Base-by-base conservation (phyloP, 2,888 invertebrate species). In the Eilema griseolum region DNA sequence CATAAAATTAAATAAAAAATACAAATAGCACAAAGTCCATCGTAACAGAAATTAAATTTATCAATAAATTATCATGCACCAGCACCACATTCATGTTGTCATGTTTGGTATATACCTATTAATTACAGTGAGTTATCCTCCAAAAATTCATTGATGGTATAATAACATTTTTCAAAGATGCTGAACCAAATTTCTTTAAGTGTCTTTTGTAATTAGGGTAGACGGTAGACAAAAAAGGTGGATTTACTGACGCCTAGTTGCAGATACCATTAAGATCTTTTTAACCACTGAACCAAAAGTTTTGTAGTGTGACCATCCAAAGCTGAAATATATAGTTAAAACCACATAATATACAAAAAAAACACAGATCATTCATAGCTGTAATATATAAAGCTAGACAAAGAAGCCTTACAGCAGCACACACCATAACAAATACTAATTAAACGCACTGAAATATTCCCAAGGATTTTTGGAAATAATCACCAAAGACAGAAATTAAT, bases 401-500 rank as follows among this genome's bases (percentile, higher is more conserved):
- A 31, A 37, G 33, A 57, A 20, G 52, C 52, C 56, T 52, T 11
- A 31, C 56, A 24, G 3, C 67, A 70, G 16, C 41, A 70, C 66
- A 61, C 41, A 24, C 26, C 70, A 57, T 60, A 79, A 73, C 52
- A 61, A 69, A 10, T n/a, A 56, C 26, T 64, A 66, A 75, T 74
- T 59, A 73, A 37, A 23, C 5, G 69, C 60, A 77, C 69, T 61
- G 59, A 28, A 69, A 68, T 61, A 67, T 68, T 33, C 65, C 24
- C 61, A 10, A 24, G 24, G 10, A 63, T 11, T 69, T n/a, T 63
- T 67, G 52, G 61, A 71, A 75, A 72, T 71, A 74, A 75, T 61
- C 64, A 46, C 59, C 66, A 26, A 65, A 61, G 73, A 74, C 70
- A 61, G 66, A 69, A 67, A 83, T 75, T 77, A 67, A 77, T 79